Evolutionary conservation across 2,888 invertebrate species (phyloP), one percentile per base, ranked within the genome.

Genomic region (Stictocephala bisonia): DNA sequence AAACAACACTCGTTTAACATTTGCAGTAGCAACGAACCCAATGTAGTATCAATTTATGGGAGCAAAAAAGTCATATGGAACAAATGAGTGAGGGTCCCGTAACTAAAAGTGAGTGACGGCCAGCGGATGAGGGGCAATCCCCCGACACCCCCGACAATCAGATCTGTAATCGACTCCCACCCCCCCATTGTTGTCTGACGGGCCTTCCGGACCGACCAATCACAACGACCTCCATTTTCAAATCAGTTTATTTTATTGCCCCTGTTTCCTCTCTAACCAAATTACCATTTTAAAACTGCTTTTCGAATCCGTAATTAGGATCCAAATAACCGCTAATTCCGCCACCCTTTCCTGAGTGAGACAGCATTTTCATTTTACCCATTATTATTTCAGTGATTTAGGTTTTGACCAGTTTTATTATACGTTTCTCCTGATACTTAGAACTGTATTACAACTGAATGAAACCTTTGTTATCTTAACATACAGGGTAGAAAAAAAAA

Each of bases 231-330:
- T 58, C 58, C 35, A 58, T 58, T 58, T 58, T 58, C 58, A 31
- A 58, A 58, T 58, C 58, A 58, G 58, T 58, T 58, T 58, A 58
- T 58, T 58, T 58, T 58, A 58, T 58, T 58, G 35, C 58, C 58
- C 58, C 58, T 31, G 58, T 31, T 58, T 58, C 58, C 58, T 58
- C 58, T 31, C 58, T 15, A 35, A 31, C 27, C 31, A 26, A 18
- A 58, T 58, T 58, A 58, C 58, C 58, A 58, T 58, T 58, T 58
- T 58, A 58, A 58, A 58, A 58, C 58, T 58, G 58, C 58, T 58
- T 53, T 58, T 58, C 31, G 29, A 58, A 31, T 58, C 58, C 31
- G 58, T 58, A 58, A 58, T 58, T 58, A 58, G 9, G 58, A 58
- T 58, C 22, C 15, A 58, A 58, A 58, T 35, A 58, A 58, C 58